These are phyloP conservation scores for Calyptomena viridis DNA, from an alignment of 2,113 vertebrate species.

Conservation along the genomic window DNA sequence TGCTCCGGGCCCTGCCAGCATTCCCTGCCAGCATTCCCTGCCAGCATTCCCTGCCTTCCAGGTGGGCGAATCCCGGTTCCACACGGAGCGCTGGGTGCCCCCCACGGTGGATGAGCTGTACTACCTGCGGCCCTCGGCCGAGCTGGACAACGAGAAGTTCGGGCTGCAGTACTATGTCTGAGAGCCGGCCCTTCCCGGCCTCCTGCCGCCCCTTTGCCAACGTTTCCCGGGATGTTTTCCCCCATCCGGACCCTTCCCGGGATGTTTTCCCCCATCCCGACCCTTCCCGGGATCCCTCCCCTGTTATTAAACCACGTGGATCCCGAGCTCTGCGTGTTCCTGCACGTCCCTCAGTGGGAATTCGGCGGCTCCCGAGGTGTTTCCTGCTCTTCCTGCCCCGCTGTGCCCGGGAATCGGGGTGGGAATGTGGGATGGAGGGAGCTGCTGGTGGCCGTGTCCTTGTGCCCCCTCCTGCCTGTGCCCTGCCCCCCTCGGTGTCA, in stretches of 20 bases:
- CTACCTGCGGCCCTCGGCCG: slow-evolving; percentile 71
- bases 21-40: neutral
- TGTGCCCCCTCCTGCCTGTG: neutral
- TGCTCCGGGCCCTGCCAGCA: too few relatives aligned
- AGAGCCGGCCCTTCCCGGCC: neutral
- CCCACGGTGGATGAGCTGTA: slow-evolving; percentile 80
- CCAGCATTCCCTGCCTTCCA: neutral
- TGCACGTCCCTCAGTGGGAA: neutral
- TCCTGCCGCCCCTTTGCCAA: rapidly evolving
- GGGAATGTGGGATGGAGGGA: neutral
- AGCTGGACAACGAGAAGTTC: slow-evolving; percentile 65
- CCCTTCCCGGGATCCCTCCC: neutral
- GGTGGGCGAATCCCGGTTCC: slow-evolving; percentile 86
- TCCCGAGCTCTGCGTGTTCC: neutral
- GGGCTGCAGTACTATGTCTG: slow-evolving; percentile 81
- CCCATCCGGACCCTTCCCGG: neutral
- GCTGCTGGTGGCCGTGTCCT: neutral
- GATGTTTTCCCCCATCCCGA: rapidly evolving
- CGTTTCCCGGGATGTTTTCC: rapidly evolving
- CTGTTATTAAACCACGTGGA: neutral
- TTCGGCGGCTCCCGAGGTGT: neutral
- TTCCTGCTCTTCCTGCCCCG: neutral
- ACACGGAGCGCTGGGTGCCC: slow-evolving; percentile 88
- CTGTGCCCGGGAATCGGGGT: neutral
- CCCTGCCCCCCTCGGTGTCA: neutral